Evolutionary conservation across 2,888 invertebrate genomes (phyloP).

Genomic region (Stenotaenia linearis): DNA sequence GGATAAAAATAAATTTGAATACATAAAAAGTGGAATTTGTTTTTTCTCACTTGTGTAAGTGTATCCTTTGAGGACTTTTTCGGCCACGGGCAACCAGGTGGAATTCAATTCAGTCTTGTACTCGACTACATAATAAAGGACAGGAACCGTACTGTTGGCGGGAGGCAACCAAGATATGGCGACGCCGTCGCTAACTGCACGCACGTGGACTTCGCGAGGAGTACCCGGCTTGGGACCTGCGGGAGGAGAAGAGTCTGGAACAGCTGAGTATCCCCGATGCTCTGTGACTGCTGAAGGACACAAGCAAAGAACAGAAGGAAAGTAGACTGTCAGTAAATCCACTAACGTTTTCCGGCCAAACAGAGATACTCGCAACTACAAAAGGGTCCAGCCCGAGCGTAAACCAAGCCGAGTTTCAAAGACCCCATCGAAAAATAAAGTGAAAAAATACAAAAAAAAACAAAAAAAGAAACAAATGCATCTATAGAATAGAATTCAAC

Average conservation of each 20-base stretch:
- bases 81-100: slow-evolving; percentile 13
- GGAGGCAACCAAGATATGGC: slow-evolving; percentile 83
- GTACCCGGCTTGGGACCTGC: slow-evolving; percentile 78
- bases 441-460: too few species aligned
- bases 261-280: slow-evolving; percentile 34
- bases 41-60: slow-evolving; percentile 10
- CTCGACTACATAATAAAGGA: slow-evolving; percentile 85
- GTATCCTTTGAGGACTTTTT: slow-evolving; percentile 20
- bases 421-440: neutral
- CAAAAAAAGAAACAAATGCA: too few species aligned
- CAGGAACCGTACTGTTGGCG: slow-evolving; percentile 57
- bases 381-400: neutral
- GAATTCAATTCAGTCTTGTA: slow-evolving; percentile 65
- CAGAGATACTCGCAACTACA: neutral
- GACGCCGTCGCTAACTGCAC: slow-evolving; percentile 82
- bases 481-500: neutral
- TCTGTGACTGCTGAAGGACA: slow-evolving; percentile 7
- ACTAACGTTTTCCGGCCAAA: neutral
- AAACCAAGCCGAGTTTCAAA: too few species aligned
- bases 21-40: neutral
- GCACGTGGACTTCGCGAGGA: slow-evolving; percentile 83
- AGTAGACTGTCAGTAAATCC: slow-evolving; percentile 11
- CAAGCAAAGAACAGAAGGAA: slow-evolving; percentile 12
- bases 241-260: slow-evolving; percentile 38
- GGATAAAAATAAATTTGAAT: slow-evolving; percentile 31